Base-by-base conservation (phyloP, 64 coral and sea anemone species). In the Catalaphyllia jardinei region DNA sequence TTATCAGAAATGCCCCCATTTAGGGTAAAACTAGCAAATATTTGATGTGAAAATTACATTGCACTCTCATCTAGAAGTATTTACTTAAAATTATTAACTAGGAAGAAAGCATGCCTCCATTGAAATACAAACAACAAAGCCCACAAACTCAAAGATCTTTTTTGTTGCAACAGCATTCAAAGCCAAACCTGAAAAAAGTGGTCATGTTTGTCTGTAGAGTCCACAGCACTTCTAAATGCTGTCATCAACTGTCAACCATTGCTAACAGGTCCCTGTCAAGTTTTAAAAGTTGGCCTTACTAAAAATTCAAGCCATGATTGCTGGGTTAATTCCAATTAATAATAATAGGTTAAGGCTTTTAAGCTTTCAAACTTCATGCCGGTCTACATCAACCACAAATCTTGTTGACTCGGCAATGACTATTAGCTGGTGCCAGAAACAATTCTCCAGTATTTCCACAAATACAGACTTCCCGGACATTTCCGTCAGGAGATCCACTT, bases 381-480 rank as follows among this genome's bases (percentile, higher is more conserved):
- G 3, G 22, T 50, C 8, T 22, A 27, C 52, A 72, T 93, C 33
- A 93, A 20, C 19, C 19, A 25, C 69, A 74, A 88, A 61, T 83
- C 11, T n/a, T 55, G 28, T 8, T 67, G 29, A 88, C 62, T 77
- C 87, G 29, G 52, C 94, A 96, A 38, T 72, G 62, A 12, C 90
- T 79, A 6, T 75, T 18, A 75, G 75, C 89, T 29, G 84, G 67
- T 6, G 94, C 94, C 64, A 91, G 76, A 64, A 92, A 92, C 22
- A 96, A 8, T 73, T 67, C 71, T 71, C 94, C 94, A 80, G 54
- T 57, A 57, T 89, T 88, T 57, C 42, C 64, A 64, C 94, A 96
- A 74, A 96, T 77, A 33, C 94, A 96, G 22, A 96, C 61, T 73
- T 96, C 94, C 4, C 80, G 85, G 28, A 80, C 94, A 50, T 92